Conservation (phyloP, 2,113 vertebrate species). For the Mixornis gularis region DNA sequence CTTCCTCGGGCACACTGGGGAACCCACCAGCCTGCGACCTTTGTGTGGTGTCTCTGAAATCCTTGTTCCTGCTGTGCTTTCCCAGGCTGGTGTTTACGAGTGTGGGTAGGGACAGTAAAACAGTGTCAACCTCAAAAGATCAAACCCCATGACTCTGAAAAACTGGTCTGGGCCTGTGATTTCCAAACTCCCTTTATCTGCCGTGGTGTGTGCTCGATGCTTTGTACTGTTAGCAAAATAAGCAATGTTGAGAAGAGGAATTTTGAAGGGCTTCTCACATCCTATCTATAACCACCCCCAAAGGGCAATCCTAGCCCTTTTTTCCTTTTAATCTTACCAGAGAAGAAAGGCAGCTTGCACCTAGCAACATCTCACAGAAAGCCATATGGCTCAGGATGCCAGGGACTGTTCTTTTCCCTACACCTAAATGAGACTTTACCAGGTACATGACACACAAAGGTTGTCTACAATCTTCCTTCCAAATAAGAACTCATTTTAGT, state of each 20-base stretch:
- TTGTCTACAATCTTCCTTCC: background rate
- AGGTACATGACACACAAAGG: background rate
- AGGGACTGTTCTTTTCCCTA: background rate
- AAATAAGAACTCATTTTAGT: background rate
- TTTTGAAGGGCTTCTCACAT: constrained; percentile 31
- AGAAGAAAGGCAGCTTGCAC: constrained; percentile 8
- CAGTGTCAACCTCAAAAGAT: background rate
- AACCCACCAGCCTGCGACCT: background rate
- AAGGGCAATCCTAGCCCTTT: background rate
- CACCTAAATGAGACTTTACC: background rate
- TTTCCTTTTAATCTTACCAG: constrained; percentile 4
- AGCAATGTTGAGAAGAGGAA: background rate
- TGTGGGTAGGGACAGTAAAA: background rate
- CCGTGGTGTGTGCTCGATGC: background rate
- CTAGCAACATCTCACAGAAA: background rate
- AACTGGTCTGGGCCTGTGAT: background rate
- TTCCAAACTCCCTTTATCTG: background rate
- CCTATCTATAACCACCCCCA: background rate
- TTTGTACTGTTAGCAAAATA: background rate
- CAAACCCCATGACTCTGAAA: background rate
- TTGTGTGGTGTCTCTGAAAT: background rate
- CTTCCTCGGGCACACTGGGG: rapidly evolving
- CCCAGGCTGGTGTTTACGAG: background rate
- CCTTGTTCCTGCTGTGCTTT: background rate
- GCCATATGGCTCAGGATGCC: background rate